phyloP scores from a whole-genome alignment of 2,113 vertebrate species.

The Paraplagusia blochii region DNA sequence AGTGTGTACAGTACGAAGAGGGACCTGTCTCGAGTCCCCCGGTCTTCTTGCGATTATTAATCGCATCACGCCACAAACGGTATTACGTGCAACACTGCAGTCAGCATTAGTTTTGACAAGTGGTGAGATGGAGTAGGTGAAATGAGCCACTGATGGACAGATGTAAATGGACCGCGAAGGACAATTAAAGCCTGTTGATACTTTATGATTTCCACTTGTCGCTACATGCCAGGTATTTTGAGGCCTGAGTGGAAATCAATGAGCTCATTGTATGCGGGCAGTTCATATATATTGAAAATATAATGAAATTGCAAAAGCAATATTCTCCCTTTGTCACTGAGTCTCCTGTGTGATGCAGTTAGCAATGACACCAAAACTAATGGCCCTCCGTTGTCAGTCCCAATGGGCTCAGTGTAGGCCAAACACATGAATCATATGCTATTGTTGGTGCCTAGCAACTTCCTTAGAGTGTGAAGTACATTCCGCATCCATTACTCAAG shows the following conservation, averaged over 20 bases:
- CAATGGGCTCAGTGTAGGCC: slow-evolving; percentile 55
- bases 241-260: slow-evolving; percentile 55
- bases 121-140: slow-evolving; percentile 48
- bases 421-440: slow-evolving; percentile 65
- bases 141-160: slow-evolving; percentile 50
- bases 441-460: slow-evolving; percentile 50
- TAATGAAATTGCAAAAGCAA: slow-evolving; percentile 52
- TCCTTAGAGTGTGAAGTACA: slow-evolving; percentile 50
- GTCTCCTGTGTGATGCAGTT: slow-evolving; percentile 64
- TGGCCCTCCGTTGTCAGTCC: slow-evolving; percentile 55
- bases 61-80: slow-evolving; percentile 21
- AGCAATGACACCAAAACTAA: slow-evolving; percentile 67
- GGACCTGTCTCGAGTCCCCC: slow-evolving; percentile 29
- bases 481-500: slow-evolving; percentile 59
- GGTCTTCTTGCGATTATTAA: slow-evolving; percentile 60
- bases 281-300: slow-evolving; percentile 47
- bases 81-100: slow-evolving; percentile 45
- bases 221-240: slow-evolving; percentile 31
- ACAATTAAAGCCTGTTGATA: slow-evolving; percentile 22
- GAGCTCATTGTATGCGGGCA: slow-evolving; percentile 41
- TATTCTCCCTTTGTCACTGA: slow-evolving; percentile 47
- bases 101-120: slow-evolving; percentile 64
- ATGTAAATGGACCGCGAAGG: slow-evolving; percentile 8
- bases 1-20: slow-evolving; percentile 29
- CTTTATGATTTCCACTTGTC: slow-evolving; percentile 33